Conservation (phyloP, 2,888 invertebrate species). For the Sympetrum striolatum region DNA sequence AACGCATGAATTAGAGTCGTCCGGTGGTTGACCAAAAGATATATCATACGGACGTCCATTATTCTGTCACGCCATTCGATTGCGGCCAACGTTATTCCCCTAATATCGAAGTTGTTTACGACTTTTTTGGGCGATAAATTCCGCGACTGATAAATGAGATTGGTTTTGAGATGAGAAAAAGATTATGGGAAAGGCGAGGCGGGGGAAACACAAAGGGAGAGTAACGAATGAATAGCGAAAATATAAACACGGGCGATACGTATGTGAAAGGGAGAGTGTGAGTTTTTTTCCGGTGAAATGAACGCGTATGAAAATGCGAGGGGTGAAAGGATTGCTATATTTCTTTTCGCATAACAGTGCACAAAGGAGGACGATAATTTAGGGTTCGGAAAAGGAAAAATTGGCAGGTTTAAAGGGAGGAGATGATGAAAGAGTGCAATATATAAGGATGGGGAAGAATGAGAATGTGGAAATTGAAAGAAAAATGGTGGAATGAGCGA, state of each 20-base stretch:
- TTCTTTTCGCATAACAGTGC: not conserved
- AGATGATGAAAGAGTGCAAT: not conserved
- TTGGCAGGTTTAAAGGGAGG: not conserved
- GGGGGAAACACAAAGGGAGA: not conserved
- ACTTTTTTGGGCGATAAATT: conserved; percentile 38
- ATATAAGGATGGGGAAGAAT: not conserved
- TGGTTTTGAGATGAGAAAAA: conserved; percentile 41
- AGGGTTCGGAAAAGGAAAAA: not conserved
- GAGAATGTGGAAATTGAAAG: not conserved
- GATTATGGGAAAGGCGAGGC: not conserved
- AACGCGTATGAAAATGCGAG: not conserved
- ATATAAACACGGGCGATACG: not conserved
- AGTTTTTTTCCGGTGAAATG: not conserved
- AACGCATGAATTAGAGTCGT: conserved; percentile 41
- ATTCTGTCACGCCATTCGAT: conserved; percentile 32
- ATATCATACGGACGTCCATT: conserved; percentile 29
- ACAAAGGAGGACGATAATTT: not conserved
- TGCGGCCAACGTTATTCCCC: conserved; percentile 29
- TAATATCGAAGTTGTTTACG: conserved; percentile 43
- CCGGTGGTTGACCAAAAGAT: conserved; percentile 39
- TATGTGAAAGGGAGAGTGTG: not conserved
- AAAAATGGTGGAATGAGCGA: not conserved
- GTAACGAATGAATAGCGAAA: not conserved
- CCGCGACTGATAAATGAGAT: conserved; percentile 30
- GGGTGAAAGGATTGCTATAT: not conserved